Evolutionary conservation across 1,140 invertebrate species (phyloP).

Genomic region (Drosophila serrata): DNA sequence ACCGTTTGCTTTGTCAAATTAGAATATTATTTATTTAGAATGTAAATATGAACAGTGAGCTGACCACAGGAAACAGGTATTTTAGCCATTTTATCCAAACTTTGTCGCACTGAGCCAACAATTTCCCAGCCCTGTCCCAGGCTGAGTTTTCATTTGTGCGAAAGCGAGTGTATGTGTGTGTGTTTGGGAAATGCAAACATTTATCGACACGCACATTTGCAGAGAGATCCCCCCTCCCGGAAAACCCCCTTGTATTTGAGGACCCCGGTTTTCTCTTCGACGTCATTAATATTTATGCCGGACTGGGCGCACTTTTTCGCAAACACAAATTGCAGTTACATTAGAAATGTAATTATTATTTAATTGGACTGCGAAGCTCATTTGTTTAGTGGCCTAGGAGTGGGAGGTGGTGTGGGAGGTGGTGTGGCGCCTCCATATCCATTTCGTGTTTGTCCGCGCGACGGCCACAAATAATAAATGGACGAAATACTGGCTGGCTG

Average conservation of each 20-base stretch:
- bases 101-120: conserved; percentile 51
- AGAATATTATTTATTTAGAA: conserved; percentile 84
- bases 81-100: conserved; percentile 67
- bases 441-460: conserved; percentile 28
- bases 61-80: conserved; percentile 69
- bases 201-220: conserved; percentile 78
- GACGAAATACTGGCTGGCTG: conserved; percentile 50
- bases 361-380: conserved; percentile 75
- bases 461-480: conserved; percentile 77
- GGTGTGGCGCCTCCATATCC: neutral
- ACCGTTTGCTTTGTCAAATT: conserved; percentile 82
- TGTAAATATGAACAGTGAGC: conserved; percentile 79
- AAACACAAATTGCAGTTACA: conserved; percentile 69
- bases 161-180: conserved; percentile 12
- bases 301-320: conserved; percentile 62
- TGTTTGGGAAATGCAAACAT: conserved; percentile 74
- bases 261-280: conserved; percentile 31
- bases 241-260: conserved; percentile 16
- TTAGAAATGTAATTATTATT: conserved; percentile 85
- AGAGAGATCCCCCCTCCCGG: conserved; percentile 29
- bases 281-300: conserved; percentile 82
- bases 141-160: conserved; percentile 34
- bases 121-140: conserved; percentile 9
- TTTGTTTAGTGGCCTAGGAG: conserved; percentile 52
- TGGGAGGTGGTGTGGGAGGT: too few relatives aligned